phyloP scores from a whole-genome alignment of 2,113 vertebrate species.

The Piliocolobus tephrosceles region DNA sequence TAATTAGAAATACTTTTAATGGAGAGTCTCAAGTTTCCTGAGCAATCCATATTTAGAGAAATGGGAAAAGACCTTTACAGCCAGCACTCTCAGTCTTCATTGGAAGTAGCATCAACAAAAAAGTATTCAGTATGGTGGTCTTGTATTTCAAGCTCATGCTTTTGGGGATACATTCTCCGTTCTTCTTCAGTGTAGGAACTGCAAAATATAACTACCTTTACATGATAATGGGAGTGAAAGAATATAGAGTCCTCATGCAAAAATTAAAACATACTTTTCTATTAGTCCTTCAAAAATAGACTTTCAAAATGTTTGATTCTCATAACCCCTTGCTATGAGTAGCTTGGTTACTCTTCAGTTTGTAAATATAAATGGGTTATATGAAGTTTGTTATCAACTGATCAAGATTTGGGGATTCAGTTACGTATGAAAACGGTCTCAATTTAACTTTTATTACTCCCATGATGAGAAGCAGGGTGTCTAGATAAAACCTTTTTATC shows the following conservation, averaged over 20 bases:
- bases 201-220: background rate
- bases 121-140: too few relatives aligned
- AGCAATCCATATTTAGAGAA: background rate
- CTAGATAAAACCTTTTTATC: background rate
- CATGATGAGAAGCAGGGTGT: background rate
- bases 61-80: background rate
- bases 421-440: background rate
- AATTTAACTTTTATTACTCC: background rate
- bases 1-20: background rate
- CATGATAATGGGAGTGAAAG: background rate
- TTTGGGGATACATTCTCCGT: too few relatives aligned
- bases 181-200: background rate
- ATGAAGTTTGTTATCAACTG: background rate
- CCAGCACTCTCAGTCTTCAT: too few relatives aligned
- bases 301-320: background rate
- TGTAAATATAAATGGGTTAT: background rate
- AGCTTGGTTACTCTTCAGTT: background rate
- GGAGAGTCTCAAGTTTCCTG: background rate
- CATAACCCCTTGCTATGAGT: background rate
- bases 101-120: too few relatives aligned
- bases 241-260: background rate
- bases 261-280: background rate
- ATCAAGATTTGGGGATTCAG: background rate
- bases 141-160: too few relatives aligned
- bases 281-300: background rate